A percentile compares a stretch with the other conserved stretches of the same genome.
phyloP scores from a whole-genome alignment of 2,888 invertebrate genomes.

The Ischnus inquisitorius region DNA sequence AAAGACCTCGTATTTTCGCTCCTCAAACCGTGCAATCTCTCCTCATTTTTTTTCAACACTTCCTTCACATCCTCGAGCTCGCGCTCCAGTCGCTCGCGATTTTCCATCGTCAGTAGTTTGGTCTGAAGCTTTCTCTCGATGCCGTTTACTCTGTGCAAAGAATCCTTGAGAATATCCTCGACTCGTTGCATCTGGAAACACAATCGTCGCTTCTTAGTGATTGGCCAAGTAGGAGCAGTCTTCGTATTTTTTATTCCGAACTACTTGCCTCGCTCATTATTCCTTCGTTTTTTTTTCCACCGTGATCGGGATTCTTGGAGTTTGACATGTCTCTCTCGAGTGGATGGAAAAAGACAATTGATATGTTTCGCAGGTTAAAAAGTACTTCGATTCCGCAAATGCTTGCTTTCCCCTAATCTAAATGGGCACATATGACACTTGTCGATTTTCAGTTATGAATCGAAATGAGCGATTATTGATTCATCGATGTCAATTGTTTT shows the following conservation, averaged over 20 bases:
- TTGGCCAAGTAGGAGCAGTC: not conserved
- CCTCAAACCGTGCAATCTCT: slow-evolving; percentile 75
- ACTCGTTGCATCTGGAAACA: slow-evolving; percentile 78
- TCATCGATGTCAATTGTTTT: not conserved
- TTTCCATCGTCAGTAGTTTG: slow-evolving; percentile 76
- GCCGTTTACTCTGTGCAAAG: slow-evolving; percentile 76
- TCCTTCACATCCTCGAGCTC: slow-evolving; percentile 79
- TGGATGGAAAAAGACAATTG: not conserved
- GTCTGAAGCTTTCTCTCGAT: slow-evolving; percentile 78
- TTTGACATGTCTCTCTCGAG: slow-evolving; percentile 33
- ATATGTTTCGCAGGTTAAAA: slow-evolving; percentile 51
- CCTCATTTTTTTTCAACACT: slow-evolving; percentile 77
- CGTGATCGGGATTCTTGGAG: not conserved
- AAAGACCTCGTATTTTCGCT: slow-evolving; percentile 79
- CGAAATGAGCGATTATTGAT: not conserved
- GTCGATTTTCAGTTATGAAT: not conserved
- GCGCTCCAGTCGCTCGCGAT: slow-evolving; percentile 79
- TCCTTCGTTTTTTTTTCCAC: slow-evolving; percentile 35
- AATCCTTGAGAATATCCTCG: slow-evolving; percentile 78
- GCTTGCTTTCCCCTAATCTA: not conserved
- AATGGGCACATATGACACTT: not conserved
- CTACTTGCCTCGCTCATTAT: slow-evolving; percentile 73
- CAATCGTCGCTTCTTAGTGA: not conserved
- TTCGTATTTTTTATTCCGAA: not conserved
- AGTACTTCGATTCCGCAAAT: not conserved